Evolutionary conservation across 2,797 vertebrate genomes (phyloP).

Genomic region (Syndactyla subalaris): DNA sequence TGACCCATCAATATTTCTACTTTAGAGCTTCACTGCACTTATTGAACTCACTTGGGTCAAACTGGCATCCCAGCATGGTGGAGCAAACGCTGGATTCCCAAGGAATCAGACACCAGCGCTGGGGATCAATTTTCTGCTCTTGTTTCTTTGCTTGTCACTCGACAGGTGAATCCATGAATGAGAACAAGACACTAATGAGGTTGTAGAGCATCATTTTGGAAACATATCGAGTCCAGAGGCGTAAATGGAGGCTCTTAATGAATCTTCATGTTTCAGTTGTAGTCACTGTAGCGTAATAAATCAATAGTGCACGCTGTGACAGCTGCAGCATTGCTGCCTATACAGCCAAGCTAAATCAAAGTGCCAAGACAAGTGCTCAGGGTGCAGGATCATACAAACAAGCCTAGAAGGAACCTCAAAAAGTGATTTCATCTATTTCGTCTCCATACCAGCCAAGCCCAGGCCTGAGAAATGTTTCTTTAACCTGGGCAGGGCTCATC

Average conservation of each 20-base stretch:
- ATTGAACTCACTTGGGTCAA: neutral
- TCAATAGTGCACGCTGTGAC: conserved; percentile 4
- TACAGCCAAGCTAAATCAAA: neutral
- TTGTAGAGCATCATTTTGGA: neutral
- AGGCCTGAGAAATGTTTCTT: neutral
- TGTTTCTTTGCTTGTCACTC: neutral
- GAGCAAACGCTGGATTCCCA: neutral
- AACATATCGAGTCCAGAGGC: neutral
- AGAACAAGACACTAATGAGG: conserved; percentile 16
- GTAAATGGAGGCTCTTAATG: neutral
- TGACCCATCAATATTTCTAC: neutral
- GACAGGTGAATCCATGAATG: neutral
- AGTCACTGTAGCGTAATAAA: neutral
- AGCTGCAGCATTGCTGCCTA: neutral
- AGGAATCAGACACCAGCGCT: neutral
- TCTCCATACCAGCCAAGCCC: neutral
- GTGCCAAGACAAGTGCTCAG: neutral
- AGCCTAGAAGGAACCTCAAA: neutral
- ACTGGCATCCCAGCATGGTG: neutral
- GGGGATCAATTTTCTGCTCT: neutral
- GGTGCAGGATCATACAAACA: neutral
- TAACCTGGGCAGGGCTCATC: neutral
- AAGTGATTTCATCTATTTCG: neutral
- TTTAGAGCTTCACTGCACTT: neutral
- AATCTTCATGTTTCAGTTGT: neutral